Percentiles rank a stretch among this genome's conserved stretches.
These are phyloP conservation scores for Labeo calbasu DNA, from an alignment of 2,797 vertebrate species.

Conservation along the genomic window DNA sequence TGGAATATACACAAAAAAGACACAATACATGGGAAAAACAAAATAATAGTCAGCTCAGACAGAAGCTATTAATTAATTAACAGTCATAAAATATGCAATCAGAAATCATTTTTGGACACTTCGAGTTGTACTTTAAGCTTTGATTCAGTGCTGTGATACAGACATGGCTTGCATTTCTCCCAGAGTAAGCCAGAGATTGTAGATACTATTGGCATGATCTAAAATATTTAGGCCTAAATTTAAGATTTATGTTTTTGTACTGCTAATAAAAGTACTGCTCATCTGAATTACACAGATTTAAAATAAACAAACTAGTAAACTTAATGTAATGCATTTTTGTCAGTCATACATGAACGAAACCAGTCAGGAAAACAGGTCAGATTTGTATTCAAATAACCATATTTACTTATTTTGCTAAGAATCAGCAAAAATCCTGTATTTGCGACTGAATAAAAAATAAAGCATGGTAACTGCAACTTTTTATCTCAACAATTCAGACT, in stretches of 20 bases:
- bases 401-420: background rate
- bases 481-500: too few species aligned
- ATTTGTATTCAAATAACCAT: too few species aligned
- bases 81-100: background rate
- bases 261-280: background rate
- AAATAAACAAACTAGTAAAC: background rate
- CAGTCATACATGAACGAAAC: background rate
- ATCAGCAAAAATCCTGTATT: background rate
- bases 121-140: background rate
- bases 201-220: background rate
- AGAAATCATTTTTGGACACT: background rate
- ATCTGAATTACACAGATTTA: background rate
- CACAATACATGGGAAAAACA: background rate
- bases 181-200: background rate
- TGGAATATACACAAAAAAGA: background rate
- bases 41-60: background rate
- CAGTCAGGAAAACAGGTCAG: background rate
- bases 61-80: background rate
- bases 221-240: too few species aligned
- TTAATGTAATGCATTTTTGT: background rate
- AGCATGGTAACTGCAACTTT: too few species aligned
- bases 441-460: too few species aligned
- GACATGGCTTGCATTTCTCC: background rate
- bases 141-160: background rate
- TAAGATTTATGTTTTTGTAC: background rate